phyloP scores from a whole-genome alignment of 2,113 vertebrate species.

The Lonchura striata region DNA sequence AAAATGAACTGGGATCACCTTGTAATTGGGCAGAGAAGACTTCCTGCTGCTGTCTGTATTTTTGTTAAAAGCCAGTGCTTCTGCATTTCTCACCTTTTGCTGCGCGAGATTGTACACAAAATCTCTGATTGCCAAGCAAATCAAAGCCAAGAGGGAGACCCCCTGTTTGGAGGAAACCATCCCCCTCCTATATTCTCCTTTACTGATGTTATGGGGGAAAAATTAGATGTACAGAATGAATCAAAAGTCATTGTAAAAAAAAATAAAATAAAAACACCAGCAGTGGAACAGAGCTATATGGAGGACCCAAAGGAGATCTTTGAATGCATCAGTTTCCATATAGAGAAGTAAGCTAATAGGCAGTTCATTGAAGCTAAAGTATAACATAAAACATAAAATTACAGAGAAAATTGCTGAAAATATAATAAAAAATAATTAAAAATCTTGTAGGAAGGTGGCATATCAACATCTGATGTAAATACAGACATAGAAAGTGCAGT shows the following conservation, averaged over 20 bases:
- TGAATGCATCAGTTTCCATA: slow-evolving; percentile 21
- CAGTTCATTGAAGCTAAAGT: slow-evolving; percentile 59
- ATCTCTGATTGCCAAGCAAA: slow-evolving; percentile 74
- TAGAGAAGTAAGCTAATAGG: slow-evolving; percentile 51
- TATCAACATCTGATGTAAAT: slow-evolving; percentile 48
- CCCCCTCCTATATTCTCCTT: slow-evolving; percentile 63
- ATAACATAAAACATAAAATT: slow-evolving; percentile 54
- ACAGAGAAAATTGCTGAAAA: slow-evolving; percentile 47
- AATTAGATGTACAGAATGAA: slow-evolving; percentile 70
- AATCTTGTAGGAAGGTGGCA: slow-evolving; percentile 25
- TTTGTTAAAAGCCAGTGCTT: slow-evolving; percentile 69
- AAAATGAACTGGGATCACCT: slow-evolving; percentile 80
- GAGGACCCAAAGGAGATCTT: slow-evolving; percentile 37
- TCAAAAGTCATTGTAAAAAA: slow-evolving; percentile 38
- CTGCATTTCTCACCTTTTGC: slow-evolving; percentile 76
- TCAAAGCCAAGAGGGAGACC: slow-evolving; percentile 71
- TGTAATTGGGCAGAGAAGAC: slow-evolving; percentile 80
- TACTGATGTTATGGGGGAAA: slow-evolving; percentile 63
- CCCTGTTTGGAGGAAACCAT: slow-evolving; percentile 71
- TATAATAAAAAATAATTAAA: slow-evolving; percentile 68
- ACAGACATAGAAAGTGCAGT: slow-evolving; percentile 20
- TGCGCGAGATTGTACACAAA: slow-evolving; percentile 69
- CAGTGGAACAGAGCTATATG: slow-evolving; percentile 34
- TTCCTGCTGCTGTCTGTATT: slow-evolving; percentile 72
- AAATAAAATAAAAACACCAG: slow-evolving; percentile 5